Evolutionary conservation across 2,888 invertebrate species (phyloP).

Genomic region (Magallana nippona): DNA sequence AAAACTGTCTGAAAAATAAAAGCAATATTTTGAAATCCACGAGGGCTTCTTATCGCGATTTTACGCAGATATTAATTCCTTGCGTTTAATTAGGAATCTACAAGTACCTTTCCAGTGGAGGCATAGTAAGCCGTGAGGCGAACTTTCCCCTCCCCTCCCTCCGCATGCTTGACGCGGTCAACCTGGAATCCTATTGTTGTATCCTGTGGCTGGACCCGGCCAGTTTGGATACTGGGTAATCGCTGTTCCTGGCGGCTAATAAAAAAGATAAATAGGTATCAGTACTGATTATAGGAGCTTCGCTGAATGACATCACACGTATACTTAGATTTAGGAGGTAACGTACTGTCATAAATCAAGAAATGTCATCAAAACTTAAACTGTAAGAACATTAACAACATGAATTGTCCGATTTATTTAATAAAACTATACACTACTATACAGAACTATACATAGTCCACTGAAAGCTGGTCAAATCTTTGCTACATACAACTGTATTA

Average conservation of each 20-base stretch:
- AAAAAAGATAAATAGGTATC: neutral
- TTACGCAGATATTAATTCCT: too few species aligned
- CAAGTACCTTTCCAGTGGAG: slow-evolving; percentile 76
- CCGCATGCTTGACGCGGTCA: slow-evolving; percentile 75
- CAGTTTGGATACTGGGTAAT: slow-evolving; percentile 65
- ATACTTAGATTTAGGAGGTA: too few species aligned
- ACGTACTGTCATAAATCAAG: too few species aligned
- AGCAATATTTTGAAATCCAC: too few species aligned
- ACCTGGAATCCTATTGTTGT: slow-evolving; percentile 77
- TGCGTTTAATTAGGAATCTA: too few species aligned
- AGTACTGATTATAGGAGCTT: neutral
- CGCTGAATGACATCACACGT: neutral
- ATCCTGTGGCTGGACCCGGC: slow-evolving; percentile 65
- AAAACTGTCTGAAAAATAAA: too few species aligned
- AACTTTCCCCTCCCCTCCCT: slow-evolving; percentile 76
- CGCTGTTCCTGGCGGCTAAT: slow-evolving; percentile 60
- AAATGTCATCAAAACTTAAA: too few species aligned
- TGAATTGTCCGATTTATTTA: neutral
- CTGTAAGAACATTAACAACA: too few species aligned
- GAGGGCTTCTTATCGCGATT: too few species aligned
- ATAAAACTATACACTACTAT: neutral
- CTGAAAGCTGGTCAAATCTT: neutral
- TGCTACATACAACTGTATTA: too few species aligned
- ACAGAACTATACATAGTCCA: neutral
- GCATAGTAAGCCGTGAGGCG: slow-evolving; percentile 77